Evolutionary conservation across 2,888 invertebrate species (phyloP).

Genomic region (Linnaemya tessellans): DNA sequence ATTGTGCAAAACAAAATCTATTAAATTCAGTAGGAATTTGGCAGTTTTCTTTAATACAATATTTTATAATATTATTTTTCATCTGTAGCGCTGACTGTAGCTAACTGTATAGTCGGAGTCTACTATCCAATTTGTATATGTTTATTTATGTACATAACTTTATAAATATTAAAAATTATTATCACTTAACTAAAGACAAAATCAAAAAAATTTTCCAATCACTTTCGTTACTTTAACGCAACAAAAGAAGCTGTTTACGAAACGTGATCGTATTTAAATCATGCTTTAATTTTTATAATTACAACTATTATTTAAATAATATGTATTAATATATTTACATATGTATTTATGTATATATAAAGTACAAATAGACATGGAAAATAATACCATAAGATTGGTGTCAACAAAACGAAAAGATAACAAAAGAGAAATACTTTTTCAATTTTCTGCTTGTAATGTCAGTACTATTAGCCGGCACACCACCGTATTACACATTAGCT

Average conservation of each 20-base stretch:
- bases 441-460: neutral
- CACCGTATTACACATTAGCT: slow-evolving; percentile 31
- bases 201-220: slow-evolving; percentile 29
- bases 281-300: slow-evolving; percentile 29
- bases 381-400: slow-evolving; percentile 49
- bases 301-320: slow-evolving; percentile 28
- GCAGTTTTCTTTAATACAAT: too few relatives aligned
- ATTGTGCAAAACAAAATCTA: too few relatives aligned
- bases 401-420: slow-evolving; percentile 39
- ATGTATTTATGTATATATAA: neutral
- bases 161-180: neutral
- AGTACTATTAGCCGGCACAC: neutral
- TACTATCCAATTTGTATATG: neutral
- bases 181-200: neutral
- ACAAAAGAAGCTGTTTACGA: slow-evolving; percentile 49
- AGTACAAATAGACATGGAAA: slow-evolving; percentile 12
- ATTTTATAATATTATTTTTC: too few relatives aligned
- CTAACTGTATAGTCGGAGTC: neutral
- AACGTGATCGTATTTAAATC: slow-evolving; percentile 63
- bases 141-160: neutral
- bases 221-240: slow-evolving; percentile 41
- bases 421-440: slow-evolving; percentile 21
- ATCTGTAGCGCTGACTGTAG: too few relatives aligned
- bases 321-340: neutral
- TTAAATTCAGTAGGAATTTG: too few relatives aligned